Conservation (phyloP, 1,140 invertebrate genomes). For the Agraylea sexmaculata region DNA sequence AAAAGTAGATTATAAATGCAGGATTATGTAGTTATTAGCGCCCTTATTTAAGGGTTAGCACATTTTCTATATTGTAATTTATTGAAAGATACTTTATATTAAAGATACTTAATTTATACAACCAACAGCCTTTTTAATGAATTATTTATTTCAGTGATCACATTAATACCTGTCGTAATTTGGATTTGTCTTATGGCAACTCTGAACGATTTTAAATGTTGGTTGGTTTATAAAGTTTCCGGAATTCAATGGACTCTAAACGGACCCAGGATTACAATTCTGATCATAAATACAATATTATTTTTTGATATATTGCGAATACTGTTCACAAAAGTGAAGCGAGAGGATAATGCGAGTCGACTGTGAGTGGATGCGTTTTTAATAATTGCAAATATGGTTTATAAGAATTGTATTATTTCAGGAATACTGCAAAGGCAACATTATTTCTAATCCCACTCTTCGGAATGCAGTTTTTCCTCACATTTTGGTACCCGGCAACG, state of each 20-base stretch:
- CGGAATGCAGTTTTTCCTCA: conserved; percentile 41
- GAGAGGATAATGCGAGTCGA: conserved; percentile 35
- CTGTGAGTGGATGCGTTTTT: conserved; percentile 28
- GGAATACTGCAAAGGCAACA: conserved; percentile 40
- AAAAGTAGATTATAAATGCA: too few relatives aligned
- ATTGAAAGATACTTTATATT: conserved; percentile 3
- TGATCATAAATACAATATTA: conserved; percentile 39
- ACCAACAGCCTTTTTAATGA: conserved; percentile 4
- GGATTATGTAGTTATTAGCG: too few relatives aligned
- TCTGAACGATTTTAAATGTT: conserved; percentile 38
- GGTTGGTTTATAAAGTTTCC: conserved; percentile 38
- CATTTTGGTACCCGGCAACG: conserved; percentile 32
- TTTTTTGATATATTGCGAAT: conserved; percentile 42
- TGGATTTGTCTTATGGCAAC: conserved; percentile 38
- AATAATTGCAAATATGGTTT: too few relatives aligned
- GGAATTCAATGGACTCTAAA: conserved; percentile 43
- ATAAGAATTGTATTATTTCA: conserved; percentile 21
- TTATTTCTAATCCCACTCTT: conserved; percentile 44
- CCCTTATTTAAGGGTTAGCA: too few relatives aligned
- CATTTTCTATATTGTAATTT: too few relatives aligned
- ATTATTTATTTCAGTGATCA: conserved; percentile 29
- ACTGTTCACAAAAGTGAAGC: conserved; percentile 38
- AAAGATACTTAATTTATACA: conserved; percentile 1
- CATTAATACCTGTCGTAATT: conserved; percentile 33
- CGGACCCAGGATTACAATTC: conserved; percentile 37